These are phyloP conservation scores for Elaphurus davidianus DNA, from an alignment of 2,113 vertebrate species.

Conservation along the genomic window DNA sequence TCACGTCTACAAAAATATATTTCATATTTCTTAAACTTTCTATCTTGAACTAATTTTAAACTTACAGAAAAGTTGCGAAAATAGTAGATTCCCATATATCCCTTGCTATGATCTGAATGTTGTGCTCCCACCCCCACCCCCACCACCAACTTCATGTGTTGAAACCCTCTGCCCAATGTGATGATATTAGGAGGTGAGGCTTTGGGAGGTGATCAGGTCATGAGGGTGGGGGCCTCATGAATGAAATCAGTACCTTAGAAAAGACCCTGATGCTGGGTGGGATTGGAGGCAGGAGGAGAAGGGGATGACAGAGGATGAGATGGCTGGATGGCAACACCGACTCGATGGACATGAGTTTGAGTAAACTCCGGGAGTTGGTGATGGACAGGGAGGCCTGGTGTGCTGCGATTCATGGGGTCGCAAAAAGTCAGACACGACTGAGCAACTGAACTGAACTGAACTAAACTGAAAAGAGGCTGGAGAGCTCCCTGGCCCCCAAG, in stretches of 20 bases:
- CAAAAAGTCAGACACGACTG: too few species aligned
- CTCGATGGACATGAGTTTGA: too few species aligned
- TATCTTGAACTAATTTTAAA: constrained; percentile 13
- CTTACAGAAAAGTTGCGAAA: not conserved
- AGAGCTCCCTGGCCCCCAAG: not conserved
- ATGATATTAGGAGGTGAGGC: not conserved
- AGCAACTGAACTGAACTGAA: too few species aligned
- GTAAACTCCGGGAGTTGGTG: too few species aligned
- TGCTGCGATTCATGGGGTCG: too few species aligned
- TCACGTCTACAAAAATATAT: not conserved
- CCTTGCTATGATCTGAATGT: not conserved
- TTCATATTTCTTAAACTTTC: not conserved
- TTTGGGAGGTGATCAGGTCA: not conserved
- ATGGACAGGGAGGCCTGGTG: too few species aligned
- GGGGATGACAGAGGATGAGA: too few species aligned
- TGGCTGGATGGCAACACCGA: too few species aligned
- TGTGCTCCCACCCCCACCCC: not conserved
- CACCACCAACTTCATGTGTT: not conserved
- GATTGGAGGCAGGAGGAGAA: too few species aligned
- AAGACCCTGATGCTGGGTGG: too few species aligned
- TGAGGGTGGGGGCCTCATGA: not conserved
- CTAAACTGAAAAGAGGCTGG: not conserved
- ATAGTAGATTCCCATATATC: not conserved
- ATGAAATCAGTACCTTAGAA: not conserved
- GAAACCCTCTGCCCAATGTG: not conserved